Evolutionary conservation across 1,140 invertebrate genomes (phyloP), one percentile per base, ranked within the genome.

Genomic region (Scylla paramamosain): DNA sequence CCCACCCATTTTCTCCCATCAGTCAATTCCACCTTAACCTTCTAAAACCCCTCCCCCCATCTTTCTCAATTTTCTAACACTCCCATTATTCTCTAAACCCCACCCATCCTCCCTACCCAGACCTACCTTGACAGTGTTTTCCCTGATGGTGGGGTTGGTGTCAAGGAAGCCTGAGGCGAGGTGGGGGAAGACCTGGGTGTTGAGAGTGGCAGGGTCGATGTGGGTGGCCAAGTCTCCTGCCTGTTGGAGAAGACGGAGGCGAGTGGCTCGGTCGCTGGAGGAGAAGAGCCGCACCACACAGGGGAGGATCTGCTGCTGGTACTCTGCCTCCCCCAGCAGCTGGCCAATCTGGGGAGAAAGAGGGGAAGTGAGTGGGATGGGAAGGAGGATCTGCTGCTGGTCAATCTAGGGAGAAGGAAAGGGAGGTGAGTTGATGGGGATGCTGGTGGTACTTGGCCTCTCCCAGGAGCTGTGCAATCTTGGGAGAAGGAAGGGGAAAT

Each of bases 211-310:
- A 4, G 97, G 97, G 96, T 97, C 97, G 91, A 98, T 96, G 96
- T 97, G 97, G 92, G 96, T 96, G 52, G 96, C 96, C 96, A 99
- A 99, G 96, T 98, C 97, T 96, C 99, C 98, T 39, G 99, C 97
- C 97, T 99, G 99, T 96, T 99, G 99, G 86, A 99, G 97, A 82
- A 99, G 97, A 96, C 99, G 98, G 12, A 99, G 98, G 96, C 99
- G 97, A 0, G 99, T 99, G 0, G 99, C 98, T 96, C 99, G 97
- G 97, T 99, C 99, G 96, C 99, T 99, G 0, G 99, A 99, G 0
- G 98, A 98, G 97, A 99, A 99, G 88, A 99, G 97, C 97, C 99
- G 99, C 0, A 99, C 98, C 45, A 99, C 98, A 97, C 99, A 99
- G 0, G 99, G 99, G 46, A 99, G 99, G 96, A 99, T 99, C 96